A percentile compares a stretch with the other conserved stretches of the same genome.
These are phyloP conservation scores for Gymnoscopelus microlampas DNA, from an alignment of 2,797 vertebrate species.

Conservation along the genomic window DNA sequence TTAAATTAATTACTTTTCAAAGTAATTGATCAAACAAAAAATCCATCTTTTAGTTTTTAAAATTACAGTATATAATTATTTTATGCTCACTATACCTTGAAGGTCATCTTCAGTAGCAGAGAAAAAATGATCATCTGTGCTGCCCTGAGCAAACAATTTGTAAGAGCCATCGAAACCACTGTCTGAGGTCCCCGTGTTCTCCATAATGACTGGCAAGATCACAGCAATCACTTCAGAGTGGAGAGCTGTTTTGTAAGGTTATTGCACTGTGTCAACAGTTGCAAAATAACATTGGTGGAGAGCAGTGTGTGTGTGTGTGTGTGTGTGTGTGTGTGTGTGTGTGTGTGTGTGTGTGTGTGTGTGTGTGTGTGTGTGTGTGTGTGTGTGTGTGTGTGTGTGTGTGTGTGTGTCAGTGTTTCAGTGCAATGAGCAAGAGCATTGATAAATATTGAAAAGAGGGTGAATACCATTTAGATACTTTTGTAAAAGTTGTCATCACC, in stretches of 20 bases:
- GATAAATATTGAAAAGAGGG: no score
- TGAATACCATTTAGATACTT: no score
- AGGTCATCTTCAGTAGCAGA: conserved; percentile 44
- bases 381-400: no score
- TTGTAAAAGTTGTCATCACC: no score
- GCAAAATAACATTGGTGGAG: not conserved
- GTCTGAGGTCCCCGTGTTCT: conserved; percentile 25
- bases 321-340: not conserved
- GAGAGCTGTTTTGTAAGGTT: conserved; percentile 58
- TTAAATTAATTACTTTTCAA: no score
- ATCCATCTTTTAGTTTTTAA: not conserved
- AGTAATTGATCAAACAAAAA: no score
- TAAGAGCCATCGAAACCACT: conserved; percentile 35
- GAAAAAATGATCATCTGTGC: conserved; percentile 34
- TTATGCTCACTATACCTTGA: conserved; percentile 51
- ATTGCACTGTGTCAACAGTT: conserved; percentile 57
- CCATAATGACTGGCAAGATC: conserved; percentile 54
- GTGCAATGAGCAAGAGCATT: no score
- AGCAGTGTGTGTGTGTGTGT: not conserved
- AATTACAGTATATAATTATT: not conserved
- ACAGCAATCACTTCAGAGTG: conserved; percentile 3
- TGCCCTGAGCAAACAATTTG: conserved; percentile 45
- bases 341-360: not conserved
- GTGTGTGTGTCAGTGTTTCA: no score
- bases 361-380: not conserved